Base-by-base conservation (phyloP, 2,888 invertebrate genomes). In the Gastrophysa polygoni region DNA sequence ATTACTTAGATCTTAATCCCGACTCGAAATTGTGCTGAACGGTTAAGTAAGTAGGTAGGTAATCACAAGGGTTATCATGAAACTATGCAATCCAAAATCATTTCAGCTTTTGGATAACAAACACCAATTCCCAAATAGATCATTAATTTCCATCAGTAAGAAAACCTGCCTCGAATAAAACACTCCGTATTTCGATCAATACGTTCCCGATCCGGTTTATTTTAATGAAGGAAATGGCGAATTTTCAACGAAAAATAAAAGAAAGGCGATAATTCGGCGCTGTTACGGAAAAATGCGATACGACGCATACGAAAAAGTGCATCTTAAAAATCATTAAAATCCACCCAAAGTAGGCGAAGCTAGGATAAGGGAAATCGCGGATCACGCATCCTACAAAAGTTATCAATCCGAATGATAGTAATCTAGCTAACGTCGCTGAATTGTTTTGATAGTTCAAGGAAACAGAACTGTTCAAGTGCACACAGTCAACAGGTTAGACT, bases 251-350 rank as follows among this genome's bases (percentile, higher is more conserved):
- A 72, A 75, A 74, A 75, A 76, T 71, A 77, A 69, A 75, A 71
- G 70, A 69, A 66, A 62, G 70, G 73, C 70, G 72, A 75, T 76
- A 78, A 75, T 77, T 76, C 78, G 80, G 79, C 80, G 79, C 81
- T 74, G 77, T 74, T 73, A 72, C 72, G 68, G 77, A 79, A 80
- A 80, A 80, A 77, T 76, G 76, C 76, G 75, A 71, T 72, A 77
- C 80, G 77, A 80, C 78, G 79, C 80, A 80, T 80, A 77, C 72
- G 78, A 80, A 78, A 78, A 80, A 79, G 77, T 80, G 81, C 82
- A 81, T 81, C 81, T 82, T 81, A 77, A 82, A 82, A 82, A 82
- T 82, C 82, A 81, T 82, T 82, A 82, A 80, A 78, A 14, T n/a
- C 38, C 62, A 68, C 70, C 59, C 64, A 61, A 50, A 47, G 52